Evolutionary conservation across 2,888 invertebrate genomes (phyloP), one percentile per base, ranked within the genome.

Genomic region (Periphyllus acericola): DNA sequence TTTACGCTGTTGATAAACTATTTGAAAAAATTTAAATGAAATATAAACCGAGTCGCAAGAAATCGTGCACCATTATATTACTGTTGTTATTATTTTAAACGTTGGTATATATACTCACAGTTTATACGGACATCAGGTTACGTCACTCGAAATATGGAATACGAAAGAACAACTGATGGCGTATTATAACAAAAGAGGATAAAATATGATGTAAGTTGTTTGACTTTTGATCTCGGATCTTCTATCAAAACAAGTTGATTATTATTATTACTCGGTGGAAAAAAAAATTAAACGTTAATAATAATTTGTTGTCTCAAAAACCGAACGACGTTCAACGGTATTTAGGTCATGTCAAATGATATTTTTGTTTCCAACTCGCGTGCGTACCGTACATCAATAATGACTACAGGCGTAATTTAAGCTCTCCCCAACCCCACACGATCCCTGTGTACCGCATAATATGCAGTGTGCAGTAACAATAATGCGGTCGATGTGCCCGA

Each of bases 171-270:
- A 25, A 60, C 25, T 25, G 60, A 60, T 25, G 60, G 25, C 19
- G 79, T 60, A n/a, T n/a, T 79, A 60, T 19, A 71, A 17, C 5
- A 19, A 52, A 34, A 83, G n/a, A 46, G 40, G 68, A 81, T 46
- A 68, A 40, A 46, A 25, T 36, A 36, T 55, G 72, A 72, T 55
- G 82, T 52, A 72, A 83, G 52, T 29, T 29, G 29, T 83, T 72
- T 83, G 82, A 83, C 82, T 52, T 52, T 83, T 83, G 82, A 83
- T 55, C 81, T 34, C 79, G 68, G 32, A 32, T 52, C 25, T 14
- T 72, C 52, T 71, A 29, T 83, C 34, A 83, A 52, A 83, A 83
- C 82, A 34, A 83, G 52, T 72, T 32, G 82, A 83, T 83, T 55
- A 72, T 55, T 72, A 55, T 80, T 17, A 5, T 52, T 17, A 17